Base-by-base conservation (phyloP, 2,888 invertebrate species). In the Nebria salina region DNA sequence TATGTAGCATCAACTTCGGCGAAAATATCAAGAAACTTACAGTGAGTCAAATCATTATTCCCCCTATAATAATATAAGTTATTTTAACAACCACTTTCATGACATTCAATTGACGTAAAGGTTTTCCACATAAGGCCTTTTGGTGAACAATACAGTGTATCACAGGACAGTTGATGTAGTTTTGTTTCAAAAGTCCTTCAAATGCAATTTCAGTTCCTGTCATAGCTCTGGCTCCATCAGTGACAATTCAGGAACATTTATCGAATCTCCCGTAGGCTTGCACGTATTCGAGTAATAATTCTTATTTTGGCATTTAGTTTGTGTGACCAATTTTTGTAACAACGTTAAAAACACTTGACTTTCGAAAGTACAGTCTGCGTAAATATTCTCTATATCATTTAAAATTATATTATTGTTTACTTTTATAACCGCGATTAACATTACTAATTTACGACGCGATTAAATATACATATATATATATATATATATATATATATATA, bases 111-210 rank as follows among this genome's bases (percentile, higher is more conserved):
- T 76, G 65, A 65, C 76, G 76, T 65, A 76, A 66, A 65, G 76
- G 2, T 76, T 76, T 76, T 76, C 65, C 76, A 76, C 76, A 76
- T 76, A 65, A 42, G 65, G 65, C 65, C 65, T 76, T 70, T 77
- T 82, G 74, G 70, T 77, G 76, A 82, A 82, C 76, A 82, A 82
- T 82, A 26, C 78, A 82, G 74, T 81, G 77, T 81, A 70, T 81
- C 43, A 20, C 20, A 20, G 20, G 20, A 82, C 74, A 73, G 78
- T 82, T 74, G 73, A 81, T 72, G 64, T 82, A 81, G 41, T 82
- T 81, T 81, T 80, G 79, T 81, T 81, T 82, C 68, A 76, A 82
- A 41, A 82, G 81, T 76, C 81, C 81, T 82, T 81, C 75, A 76
- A 79, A 79, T 64, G 15, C 75, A 72, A 73, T 79, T 82, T 82